A percentile compares a stretch with the other conserved stretches of the same genome.
phyloP scores from a whole-genome alignment of 2,113 vertebrate species.

The Sorex fumeus region DNA sequence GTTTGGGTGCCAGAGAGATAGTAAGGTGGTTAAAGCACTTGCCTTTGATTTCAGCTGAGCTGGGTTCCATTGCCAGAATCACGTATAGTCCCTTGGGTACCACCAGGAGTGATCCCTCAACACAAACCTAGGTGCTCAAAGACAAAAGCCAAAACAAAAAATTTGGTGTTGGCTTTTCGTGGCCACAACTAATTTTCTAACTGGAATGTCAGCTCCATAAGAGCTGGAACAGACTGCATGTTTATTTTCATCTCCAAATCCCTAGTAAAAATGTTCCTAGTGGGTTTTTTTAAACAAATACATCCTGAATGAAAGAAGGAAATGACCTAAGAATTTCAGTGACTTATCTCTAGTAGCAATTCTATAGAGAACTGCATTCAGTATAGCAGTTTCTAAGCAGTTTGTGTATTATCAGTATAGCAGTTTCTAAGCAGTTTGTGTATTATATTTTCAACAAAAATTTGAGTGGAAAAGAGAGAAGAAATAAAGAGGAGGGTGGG shows the following conservation, averaged over 20 bases:
- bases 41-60: no score
- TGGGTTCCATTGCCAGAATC: no score
- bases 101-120: no score
- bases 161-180: neutral
- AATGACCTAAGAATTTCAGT: neutral
- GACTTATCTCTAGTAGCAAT: neutral
- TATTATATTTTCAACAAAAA: neutral
- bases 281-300: conserved; percentile 19
- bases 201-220: conserved; percentile 3
- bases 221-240: neutral
- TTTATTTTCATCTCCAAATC: conserved; percentile 13
- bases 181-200: conserved; percentile 26
- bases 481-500: neutral
- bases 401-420: neutral
- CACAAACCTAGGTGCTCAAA: no score
- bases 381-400: conserved; percentile 36
- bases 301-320: neutral
- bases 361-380: neutral
- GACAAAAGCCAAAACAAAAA: no score
- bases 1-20: neutral
- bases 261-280: neutral
- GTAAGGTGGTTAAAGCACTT: no score
- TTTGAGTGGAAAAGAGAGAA: conserved; percentile 3
- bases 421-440: neutral
- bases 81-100: no score